A percentile compares a stretch with the other conserved stretches of the same genome.
These are phyloP conservation scores for Latrodectus elegans DNA, from an alignment of 2,888 invertebrate species.

Conservation along the genomic window DNA sequence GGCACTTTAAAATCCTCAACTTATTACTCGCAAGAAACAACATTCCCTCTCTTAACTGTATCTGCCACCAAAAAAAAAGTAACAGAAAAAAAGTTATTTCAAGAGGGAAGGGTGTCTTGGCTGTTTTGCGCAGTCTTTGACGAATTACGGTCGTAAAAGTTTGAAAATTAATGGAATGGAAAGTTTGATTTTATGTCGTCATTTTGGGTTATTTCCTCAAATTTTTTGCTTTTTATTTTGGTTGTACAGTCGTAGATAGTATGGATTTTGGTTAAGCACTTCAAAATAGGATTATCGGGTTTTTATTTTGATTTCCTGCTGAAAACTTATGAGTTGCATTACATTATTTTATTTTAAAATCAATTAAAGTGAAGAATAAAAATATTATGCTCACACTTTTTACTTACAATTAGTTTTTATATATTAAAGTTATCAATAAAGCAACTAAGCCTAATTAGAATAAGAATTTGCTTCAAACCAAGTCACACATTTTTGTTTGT, in stretches of 20 bases:
- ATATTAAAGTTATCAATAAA: not conserved
- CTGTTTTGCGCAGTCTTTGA: slow-evolving; percentile 55
- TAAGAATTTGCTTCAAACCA: not conserved
- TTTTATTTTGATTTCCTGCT: slow-evolving; percentile 34
- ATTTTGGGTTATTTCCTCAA: slow-evolving; percentile 22
- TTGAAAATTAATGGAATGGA: slow-evolving; percentile 62
- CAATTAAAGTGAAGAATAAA: no score
- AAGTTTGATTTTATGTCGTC: slow-evolving; percentile 49
- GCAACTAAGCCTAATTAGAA: not conserved
- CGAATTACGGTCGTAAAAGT: slow-evolving; percentile 61
- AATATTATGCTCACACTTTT: not conserved
- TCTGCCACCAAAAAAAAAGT: slow-evolving; percentile 9
- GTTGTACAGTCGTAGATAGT: slow-evolving; percentile 16
- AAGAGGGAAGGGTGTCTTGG: slow-evolving; percentile 3
- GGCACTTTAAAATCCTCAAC: slow-evolving; percentile 58
- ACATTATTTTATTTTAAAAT: no score
- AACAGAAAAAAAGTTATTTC: slow-evolving; percentile 33
- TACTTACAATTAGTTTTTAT: not conserved
- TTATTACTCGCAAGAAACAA: slow-evolving; percentile 41
- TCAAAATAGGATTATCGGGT: slow-evolving; percentile 21
- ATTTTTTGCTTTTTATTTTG: slow-evolving; percentile 8
- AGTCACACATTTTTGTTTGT: no score
- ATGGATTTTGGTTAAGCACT: slow-evolving; percentile 36
- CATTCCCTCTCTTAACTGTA: slow-evolving; percentile 30
- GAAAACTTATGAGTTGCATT: not conserved